Conservation (phyloP, 2,888 invertebrate species). For the Eupithecia dodoneata region DNA sequence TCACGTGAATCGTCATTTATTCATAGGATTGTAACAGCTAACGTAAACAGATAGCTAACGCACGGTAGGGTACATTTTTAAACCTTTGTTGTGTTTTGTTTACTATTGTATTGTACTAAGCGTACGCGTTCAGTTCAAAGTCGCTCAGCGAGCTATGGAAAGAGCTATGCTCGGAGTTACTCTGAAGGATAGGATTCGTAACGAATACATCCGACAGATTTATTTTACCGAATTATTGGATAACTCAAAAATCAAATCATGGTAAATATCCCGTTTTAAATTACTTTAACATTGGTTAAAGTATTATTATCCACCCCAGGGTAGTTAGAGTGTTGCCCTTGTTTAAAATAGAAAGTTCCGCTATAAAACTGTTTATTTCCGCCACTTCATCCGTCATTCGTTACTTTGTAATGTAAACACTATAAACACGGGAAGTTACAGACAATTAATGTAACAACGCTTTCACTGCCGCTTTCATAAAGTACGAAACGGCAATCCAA, state of each 20-base stretch:
- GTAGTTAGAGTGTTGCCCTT: neutral
- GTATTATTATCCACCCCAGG: no score
- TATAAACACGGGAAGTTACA: constrained; percentile 8
- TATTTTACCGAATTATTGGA: no score
- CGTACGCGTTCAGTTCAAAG: no score
- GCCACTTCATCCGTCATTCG: constrained; percentile 7
- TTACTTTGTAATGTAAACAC: constrained; percentile 9
- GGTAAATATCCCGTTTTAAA: no score
- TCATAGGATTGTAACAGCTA: neutral
- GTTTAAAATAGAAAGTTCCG: neutral
- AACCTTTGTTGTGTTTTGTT: neutral
- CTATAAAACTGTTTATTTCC: constrained; percentile 6
- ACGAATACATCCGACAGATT: no score
- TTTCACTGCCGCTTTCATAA: constrained; percentile 4
- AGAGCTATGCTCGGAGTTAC: no score
- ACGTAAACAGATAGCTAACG: neutral
- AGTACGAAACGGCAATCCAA: constrained; percentile 9
- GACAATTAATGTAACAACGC: constrained; percentile 10
- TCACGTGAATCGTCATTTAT: neutral
- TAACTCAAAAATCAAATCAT: no score
- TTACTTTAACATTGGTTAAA: no score
- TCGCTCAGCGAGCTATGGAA: no score
- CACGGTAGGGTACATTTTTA: neutral
- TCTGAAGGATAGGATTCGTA: no score
- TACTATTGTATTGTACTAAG: neutral